Conservation (phyloP, 2,888 invertebrate species). For the Eudemis profundana region DNA sequence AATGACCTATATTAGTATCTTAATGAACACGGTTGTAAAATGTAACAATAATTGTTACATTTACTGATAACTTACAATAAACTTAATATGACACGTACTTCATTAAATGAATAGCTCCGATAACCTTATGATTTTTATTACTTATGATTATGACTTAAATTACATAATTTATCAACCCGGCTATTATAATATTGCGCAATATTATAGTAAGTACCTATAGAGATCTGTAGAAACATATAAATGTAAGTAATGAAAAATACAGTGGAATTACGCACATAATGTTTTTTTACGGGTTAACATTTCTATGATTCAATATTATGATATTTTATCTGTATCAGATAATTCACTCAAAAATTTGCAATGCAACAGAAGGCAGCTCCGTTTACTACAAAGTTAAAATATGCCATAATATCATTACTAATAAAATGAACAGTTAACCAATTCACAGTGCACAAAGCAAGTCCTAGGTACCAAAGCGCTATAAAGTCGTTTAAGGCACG, state of each 20-base stretch:
- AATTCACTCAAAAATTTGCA: no score
- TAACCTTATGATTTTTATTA: constrained; percentile 17
- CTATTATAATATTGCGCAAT: constrained; percentile 11
- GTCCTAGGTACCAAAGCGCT: constrained; percentile 13
- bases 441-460: constrained; percentile 6
- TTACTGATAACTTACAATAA: not conserved
- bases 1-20: no score
- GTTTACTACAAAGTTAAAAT: not conserved
- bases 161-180: not conserved
- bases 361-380: no score
- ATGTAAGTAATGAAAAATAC: no score
- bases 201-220: not conserved
- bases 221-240: no score
- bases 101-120: constrained; percentile 27
- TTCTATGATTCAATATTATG: no score
- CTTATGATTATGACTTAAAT: not conserved
- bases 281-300: no score
- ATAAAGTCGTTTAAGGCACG: constrained; percentile 42
- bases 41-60: not conserved
- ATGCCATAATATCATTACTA: no score
- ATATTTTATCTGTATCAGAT: no score
- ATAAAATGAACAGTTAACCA: constrained; percentile 19
- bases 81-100: not conserved
- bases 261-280: no score
- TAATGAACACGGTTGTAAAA: not conserved